These are phyloP conservation scores for Vultur gryphus DNA, from an alignment of 2,797 vertebrate species.

Conservation along the genomic window DNA sequence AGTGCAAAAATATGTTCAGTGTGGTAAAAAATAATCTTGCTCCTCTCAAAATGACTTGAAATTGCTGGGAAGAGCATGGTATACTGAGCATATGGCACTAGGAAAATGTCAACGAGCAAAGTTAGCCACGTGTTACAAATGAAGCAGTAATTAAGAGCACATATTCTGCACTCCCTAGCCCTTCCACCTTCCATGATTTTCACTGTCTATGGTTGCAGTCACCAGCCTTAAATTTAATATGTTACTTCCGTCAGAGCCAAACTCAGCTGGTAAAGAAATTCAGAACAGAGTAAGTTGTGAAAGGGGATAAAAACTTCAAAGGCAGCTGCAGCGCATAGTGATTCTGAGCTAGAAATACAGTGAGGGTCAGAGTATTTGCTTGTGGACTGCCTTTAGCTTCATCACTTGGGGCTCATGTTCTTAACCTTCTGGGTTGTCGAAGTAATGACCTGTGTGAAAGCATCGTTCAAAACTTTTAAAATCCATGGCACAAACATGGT, in stretches of 20 bases:
- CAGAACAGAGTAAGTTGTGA: neutral
- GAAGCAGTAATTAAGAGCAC: neutral
- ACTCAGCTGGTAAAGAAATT: neutral
- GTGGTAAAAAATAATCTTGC: neutral
- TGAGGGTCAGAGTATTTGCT: neutral
- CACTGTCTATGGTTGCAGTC: neutral
- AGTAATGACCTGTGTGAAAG: neutral
- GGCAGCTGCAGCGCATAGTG: accelerated
- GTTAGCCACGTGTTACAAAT: neutral
- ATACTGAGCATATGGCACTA: neutral
- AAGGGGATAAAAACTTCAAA: neutral
- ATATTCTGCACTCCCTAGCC: neutral
- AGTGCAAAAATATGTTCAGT: neutral
- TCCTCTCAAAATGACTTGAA: neutral
- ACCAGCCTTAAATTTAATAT: neutral
- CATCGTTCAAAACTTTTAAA: neutral
- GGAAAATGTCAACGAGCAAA: neutral
- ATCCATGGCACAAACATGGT: neutral
- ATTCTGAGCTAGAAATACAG: neutral
- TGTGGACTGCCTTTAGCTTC: neutral
- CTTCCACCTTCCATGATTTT: neutral
- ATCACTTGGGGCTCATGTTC: neutral
- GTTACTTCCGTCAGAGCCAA: neutral
- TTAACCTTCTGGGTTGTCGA: neutral
- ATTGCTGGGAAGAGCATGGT: neutral